phyloP scores from a whole-genome alignment of 2,797 vertebrate genomes.

The Tokudaia tokunoshimensis region DNA sequence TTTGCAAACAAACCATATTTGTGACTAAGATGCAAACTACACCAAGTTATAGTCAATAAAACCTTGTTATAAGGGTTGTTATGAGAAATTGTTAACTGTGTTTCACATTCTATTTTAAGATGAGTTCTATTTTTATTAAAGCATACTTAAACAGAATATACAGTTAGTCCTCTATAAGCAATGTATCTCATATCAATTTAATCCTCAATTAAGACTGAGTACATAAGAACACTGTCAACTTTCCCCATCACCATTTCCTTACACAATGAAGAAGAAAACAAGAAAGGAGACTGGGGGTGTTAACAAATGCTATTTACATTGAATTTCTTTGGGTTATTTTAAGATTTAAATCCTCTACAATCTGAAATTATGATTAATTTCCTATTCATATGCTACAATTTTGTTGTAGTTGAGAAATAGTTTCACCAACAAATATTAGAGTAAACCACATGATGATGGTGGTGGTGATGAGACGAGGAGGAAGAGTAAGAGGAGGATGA shows the following conservation, averaged over 20 bases:
- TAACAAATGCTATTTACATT: constrained; percentile 81
- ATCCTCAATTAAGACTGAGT: not conserved
- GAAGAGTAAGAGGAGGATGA: constrained; percentile 15
- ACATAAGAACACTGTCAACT: constrained; percentile 19
- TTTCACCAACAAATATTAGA: constrained; percentile 75
- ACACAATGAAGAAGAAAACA: constrained; percentile 44
- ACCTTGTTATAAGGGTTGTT: constrained; percentile 2
- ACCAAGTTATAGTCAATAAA: constrained; percentile 12
- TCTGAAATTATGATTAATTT: constrained; percentile 82
- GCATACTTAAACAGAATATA: not conserved
- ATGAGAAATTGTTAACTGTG: constrained; percentile 37
- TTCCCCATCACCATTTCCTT: constrained; percentile 61
- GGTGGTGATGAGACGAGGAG: not conserved
- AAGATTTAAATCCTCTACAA: constrained; percentile 75
- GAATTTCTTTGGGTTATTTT: constrained; percentile 79
- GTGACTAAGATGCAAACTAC: constrained; percentile 46
- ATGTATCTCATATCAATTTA: not conserved
- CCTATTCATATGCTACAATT: constrained; percentile 71
- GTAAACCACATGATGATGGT: constrained; percentile 42
- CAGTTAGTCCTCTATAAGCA: not conserved
- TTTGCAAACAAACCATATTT: constrained; percentile 56
- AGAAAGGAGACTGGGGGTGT: constrained; percentile 75
- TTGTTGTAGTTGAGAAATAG: constrained; percentile 73
- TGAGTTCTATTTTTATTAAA: constrained; percentile 30
- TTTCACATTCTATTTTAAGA: constrained; percentile 43